Conservation (phyloP, 2,888 invertebrate species). For the Trissolcus japonicus region DNA sequence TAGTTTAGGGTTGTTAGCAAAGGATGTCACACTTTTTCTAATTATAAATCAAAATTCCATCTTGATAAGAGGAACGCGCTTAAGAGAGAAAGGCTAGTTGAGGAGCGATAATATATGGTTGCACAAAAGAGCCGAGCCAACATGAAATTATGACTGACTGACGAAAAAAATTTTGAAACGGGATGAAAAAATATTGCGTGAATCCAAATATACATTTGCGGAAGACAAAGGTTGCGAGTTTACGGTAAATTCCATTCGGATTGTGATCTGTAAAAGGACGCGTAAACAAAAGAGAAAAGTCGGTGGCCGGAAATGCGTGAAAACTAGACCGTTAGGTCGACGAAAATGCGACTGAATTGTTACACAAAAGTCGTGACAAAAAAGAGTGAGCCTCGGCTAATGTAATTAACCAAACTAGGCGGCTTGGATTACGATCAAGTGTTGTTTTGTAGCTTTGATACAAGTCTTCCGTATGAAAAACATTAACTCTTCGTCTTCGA, state of each 20-base stretch:
- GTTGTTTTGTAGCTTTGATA: too few relatives aligned
- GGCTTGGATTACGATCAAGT: constrained; percentile 8
- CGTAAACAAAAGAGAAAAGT: constrained; percentile 48
- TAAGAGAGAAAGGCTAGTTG: constrained; percentile 11
- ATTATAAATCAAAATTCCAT: constrained; percentile 8
- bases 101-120: constrained; percentile 8
- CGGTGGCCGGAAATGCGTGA: constrained; percentile 42
- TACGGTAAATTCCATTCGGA: constrained; percentile 33
- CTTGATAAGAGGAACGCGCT: background rate
- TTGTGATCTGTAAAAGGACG: constrained; percentile 16
- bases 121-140: background rate
- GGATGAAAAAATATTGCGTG: constrained; percentile 5
- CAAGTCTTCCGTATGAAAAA: too few relatives aligned
- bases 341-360: constrained; percentile 44
- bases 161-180: background rate
- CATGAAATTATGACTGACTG: constrained; percentile 1
- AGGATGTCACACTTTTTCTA: constrained; percentile 16
- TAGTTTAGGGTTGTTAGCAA: constrained; percentile 2
- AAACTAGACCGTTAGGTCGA: constrained; percentile 53
- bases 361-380: constrained; percentile 29
- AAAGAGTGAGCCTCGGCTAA: constrained; percentile 9
- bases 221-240: constrained; percentile 3
- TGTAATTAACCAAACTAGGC: constrained; percentile 26
- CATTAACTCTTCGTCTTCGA: too few relatives aligned
- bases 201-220: background rate